A percentile compares a stretch with the other conserved stretches of the same genome.
Conservation (phyloP, 2,113 vertebrate species). For the Pachyramphus minor region DNA sequence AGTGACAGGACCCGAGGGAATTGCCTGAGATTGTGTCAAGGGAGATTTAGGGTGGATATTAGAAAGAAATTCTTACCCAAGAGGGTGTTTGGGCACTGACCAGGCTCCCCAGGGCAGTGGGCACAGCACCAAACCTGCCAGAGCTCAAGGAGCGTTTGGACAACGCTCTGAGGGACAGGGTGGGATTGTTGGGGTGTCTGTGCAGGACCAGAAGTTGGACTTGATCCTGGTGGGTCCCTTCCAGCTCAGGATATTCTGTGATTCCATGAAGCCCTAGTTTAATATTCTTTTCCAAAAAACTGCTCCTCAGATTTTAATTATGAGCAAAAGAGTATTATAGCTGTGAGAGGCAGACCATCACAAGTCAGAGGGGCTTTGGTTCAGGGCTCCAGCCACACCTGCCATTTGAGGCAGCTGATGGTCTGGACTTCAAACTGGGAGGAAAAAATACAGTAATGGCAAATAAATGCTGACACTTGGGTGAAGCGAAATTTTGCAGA, state of each 20-base stretch:
- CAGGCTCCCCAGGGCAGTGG: neutral
- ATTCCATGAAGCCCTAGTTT: neutral
- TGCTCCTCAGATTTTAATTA: neutral
- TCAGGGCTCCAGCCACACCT: neutral
- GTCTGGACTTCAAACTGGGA: neutral
- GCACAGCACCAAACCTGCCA: rapidly evolving
- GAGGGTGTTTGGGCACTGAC: neutral
- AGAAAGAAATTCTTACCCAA: rapidly evolving
- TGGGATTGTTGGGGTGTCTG: neutral
- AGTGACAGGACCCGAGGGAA: neutral
- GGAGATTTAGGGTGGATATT: rapidly evolving
- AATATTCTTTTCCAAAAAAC: neutral
- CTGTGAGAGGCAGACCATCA: neutral
- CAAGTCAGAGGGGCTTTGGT: neutral
- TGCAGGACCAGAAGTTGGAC: rapidly evolving
- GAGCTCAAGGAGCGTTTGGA: neutral
- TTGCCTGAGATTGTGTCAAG: rapidly evolving
- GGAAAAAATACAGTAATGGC: neutral
- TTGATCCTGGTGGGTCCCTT: neutral
- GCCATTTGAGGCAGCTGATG: neutral
- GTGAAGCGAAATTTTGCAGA: neutral
- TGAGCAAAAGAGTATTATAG: neutral
- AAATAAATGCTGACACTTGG: neutral
- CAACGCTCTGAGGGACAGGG: rapidly evolving
- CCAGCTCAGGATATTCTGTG: neutral